Evolutionary conservation across 2,113 vertebrate species (phyloP), one percentile per base, ranked within the genome.

Genomic region (Danionella cerebrum): DNA sequence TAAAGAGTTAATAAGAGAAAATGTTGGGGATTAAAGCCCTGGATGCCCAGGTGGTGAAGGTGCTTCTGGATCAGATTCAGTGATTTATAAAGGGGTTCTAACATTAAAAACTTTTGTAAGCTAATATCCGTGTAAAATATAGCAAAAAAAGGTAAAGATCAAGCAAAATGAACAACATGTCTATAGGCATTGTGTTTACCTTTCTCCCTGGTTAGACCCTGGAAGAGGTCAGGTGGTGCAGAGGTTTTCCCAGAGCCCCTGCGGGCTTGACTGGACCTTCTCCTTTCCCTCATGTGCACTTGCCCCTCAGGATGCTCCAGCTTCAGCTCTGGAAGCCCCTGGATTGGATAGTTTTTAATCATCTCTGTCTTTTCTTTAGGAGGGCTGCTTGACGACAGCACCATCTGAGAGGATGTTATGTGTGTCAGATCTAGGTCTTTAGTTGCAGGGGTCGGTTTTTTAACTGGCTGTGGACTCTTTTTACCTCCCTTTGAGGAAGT

Each of bases 401-500:
- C n/a, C 8, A 33, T 9, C 13, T 33, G 19, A 41, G 53, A 57
- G 16, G n/a, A 53, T 68, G 62, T 22, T 18, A 35, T 57, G 38
- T 60, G 81, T 16, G 13, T 63, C 27, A 52, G 22, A 3, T 38
- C 70, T 24, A 79, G 21, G 65, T 69, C 25, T 18, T 67, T 7
- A 4, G 52, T 5, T 6, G 74, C 67, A 59, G 74, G 70, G 53
- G 76, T 73, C 76, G 77, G 83, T 25, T 73, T 55, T 41, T 65
- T 72, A 9, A 33, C 48, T 27, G 58, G 78, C 66, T 78, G 76
- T 70, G 16, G 22, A 11, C 6, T 42, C 8, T 24, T 29, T 42
- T 39, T 69, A 11, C 21, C 36, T 13, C 50, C 31, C 41, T 91
- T 94, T 85, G 89, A 83, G 0, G 87, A 90, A 76, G 93, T 92